Evolutionary conservation across 2,888 invertebrate species (phyloP).

Genomic region (Aromia moschata): DNA sequence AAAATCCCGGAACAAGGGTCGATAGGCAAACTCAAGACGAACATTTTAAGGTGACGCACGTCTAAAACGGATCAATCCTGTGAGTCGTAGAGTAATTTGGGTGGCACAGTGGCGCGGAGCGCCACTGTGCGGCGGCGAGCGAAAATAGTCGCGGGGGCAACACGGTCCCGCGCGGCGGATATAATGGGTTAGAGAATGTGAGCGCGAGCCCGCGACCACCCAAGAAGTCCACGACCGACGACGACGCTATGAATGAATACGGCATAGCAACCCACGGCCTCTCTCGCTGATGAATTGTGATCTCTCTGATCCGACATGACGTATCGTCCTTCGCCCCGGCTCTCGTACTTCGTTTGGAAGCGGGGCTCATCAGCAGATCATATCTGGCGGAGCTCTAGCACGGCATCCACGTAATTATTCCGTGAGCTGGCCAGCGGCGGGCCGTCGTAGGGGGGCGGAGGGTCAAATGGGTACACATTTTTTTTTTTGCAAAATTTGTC

Average conservation of each 20-base stretch:
- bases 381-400: constrained; percentile 21
- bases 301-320: constrained; percentile 57
- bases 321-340: constrained; percentile 49
- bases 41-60: too few species aligned
- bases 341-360: constrained; percentile 25
- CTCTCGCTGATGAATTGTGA: constrained; percentile 60
- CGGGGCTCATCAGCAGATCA: constrained; percentile 36
- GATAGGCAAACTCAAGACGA: too few species aligned
- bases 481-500: too few species aligned
- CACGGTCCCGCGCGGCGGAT: constrained; percentile 40
- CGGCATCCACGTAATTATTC: constrained; percentile 12
- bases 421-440: too few species aligned
- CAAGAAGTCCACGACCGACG: constrained; percentile 54
- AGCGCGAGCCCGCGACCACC: constrained; percentile 45
- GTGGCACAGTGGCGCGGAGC: too few species aligned
- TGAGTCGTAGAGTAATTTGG: too few species aligned
- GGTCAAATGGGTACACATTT: too few species aligned
- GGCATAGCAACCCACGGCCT: constrained; percentile 56
- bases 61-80: too few species aligned
- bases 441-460: too few species aligned
- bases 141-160: constrained; percentile 39
- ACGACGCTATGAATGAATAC: constrained; percentile 57
- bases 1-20: too few species aligned
- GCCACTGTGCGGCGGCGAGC: too few species aligned
- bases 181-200: constrained; percentile 46